Conservation (phyloP, 1,140 invertebrate genomes). For the Ditylenchus dipsaci region DNA sequence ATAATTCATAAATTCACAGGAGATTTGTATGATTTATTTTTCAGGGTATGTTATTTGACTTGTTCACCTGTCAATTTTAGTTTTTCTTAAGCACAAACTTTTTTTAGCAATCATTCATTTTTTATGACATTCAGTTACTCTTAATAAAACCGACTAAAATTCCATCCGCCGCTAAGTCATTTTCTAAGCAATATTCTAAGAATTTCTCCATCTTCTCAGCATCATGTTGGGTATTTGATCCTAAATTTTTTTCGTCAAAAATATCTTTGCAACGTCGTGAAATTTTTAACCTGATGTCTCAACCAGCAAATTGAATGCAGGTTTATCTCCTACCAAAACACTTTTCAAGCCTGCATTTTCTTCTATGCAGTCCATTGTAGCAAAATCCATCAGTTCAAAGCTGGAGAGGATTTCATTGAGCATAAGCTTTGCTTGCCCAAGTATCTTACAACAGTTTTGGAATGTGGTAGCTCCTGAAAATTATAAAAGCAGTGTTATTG, state of each 20-base stretch:
- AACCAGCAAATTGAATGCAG: slow-evolving; percentile 10
- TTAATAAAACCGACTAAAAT: slow-evolving; percentile 66
- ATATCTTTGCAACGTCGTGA: not conserved
- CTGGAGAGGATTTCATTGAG: slow-evolving; percentile 36
- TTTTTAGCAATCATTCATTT: too few species aligned
- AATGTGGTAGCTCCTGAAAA: slow-evolving; percentile 35
- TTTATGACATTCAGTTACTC: too few species aligned
- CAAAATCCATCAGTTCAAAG: slow-evolving; percentile 19
- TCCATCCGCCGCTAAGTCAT: slow-evolving; percentile 73
- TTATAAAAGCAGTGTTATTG: not conserved
- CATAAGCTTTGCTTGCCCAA: slow-evolving; percentile 29
- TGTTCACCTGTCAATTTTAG: too few species aligned
- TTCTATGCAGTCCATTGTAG: slow-evolving; percentile 7
- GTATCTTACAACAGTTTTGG: slow-evolving; percentile 30
- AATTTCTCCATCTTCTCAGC: slow-evolving; percentile 78
- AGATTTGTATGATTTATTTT: too few species aligned
- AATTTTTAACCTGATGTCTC: slow-evolving; percentile 10
- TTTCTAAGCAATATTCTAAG: slow-evolving; percentile 69
- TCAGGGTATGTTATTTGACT: too few species aligned
- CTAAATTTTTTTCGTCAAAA: not conserved
- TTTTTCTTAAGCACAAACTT: too few species aligned
- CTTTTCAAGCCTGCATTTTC: slow-evolving; percentile 2
- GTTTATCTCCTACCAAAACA: not conserved
- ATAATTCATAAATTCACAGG: too few species aligned
- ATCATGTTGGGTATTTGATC: slow-evolving; percentile 73